Conservation (phyloP, 2,113 vertebrate species). For the Dendrocopos noguchii region DNA sequence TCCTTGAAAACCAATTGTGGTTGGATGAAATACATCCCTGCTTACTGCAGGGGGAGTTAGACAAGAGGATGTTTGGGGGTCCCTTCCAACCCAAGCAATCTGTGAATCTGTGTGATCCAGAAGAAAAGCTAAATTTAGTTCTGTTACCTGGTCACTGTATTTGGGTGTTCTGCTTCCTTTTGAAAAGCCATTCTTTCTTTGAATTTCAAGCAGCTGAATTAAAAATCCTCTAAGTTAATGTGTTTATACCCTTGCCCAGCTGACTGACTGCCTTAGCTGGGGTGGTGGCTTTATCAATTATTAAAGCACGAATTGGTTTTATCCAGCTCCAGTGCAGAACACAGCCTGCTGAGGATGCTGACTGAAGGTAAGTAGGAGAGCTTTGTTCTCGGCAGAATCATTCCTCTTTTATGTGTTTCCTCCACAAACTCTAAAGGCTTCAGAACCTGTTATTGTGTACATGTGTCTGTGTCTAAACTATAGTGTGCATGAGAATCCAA, state of each 20-base stretch:
- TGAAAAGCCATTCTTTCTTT: accelerated
- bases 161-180: not conserved
- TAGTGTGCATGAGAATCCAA: not conserved
- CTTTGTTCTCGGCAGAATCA: not conserved
- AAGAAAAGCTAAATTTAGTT: not conserved
- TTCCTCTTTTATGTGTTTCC: not conserved
- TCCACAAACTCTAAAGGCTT: not conserved
- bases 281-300: not conserved
- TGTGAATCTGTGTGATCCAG: not conserved
- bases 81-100: too few relatives aligned
- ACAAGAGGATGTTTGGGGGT: too few relatives aligned
- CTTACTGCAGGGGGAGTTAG: too few relatives aligned
- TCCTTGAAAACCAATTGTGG: not conserved
- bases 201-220: not conserved
- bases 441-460: not conserved
- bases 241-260: not conserved
- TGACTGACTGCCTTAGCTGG: not conserved
- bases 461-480: not conserved
- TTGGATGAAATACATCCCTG: not conserved
- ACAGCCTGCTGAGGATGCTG: not conserved
- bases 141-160: not conserved
- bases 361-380: not conserved
- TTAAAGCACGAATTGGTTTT: not conserved
- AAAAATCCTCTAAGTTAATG: not conserved
- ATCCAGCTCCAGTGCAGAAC: not conserved